These are phyloP conservation scores for Procapra przewalskii DNA, from an alignment of 2,113 vertebrate genomes.

Conservation along the genomic window DNA sequence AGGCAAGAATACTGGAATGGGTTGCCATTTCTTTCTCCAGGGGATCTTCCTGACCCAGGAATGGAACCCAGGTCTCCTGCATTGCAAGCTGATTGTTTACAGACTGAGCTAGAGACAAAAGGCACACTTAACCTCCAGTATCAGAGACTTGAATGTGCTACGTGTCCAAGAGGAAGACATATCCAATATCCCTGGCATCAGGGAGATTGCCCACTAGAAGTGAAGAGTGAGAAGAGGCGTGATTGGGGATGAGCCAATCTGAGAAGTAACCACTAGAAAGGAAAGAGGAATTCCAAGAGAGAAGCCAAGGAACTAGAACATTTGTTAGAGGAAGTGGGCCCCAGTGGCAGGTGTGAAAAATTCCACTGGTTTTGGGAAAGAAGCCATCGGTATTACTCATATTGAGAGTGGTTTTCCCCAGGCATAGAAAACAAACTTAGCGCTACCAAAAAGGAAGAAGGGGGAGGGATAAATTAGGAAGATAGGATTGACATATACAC, in stretches of 20 bases:
- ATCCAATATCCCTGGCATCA: background rate
- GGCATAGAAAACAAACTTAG: background rate
- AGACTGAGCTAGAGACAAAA: background rate
- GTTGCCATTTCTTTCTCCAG: background rate
- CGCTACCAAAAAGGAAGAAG: background rate
- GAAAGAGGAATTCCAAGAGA: background rate
- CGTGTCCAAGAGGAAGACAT: background rate
- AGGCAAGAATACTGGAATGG: background rate
- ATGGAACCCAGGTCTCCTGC: background rate
- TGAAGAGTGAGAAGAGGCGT: background rate
- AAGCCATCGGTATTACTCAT: background rate
- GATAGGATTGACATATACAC: background rate
- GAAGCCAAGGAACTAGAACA: background rate
- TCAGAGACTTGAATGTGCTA: background rate
- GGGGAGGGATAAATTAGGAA: background rate
- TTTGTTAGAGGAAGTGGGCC: background rate
- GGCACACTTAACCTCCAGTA: background rate
- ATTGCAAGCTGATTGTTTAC: background rate
- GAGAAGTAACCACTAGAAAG: background rate
- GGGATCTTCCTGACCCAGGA: background rate
- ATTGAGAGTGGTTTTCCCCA: background rate
- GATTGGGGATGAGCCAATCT: background rate
- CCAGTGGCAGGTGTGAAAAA: background rate
- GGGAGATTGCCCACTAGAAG: background rate
- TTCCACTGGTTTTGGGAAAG: background rate